Base-by-base conservation (phyloP, 2,888 invertebrate species). In the Apomyelois bistriatella region DNA sequence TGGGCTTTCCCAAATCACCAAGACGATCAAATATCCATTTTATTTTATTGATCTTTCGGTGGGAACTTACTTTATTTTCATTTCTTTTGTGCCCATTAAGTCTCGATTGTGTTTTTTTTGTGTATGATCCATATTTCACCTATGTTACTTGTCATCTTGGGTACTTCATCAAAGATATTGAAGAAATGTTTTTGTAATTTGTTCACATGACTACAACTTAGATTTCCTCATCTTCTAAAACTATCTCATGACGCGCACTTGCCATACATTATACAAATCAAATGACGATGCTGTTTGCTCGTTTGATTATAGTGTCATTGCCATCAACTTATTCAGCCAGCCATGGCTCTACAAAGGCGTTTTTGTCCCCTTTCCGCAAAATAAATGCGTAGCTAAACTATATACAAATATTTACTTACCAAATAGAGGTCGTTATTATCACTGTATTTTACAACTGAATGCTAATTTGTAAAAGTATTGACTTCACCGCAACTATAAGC, bases 271-370 rank as follows among this genome's bases (percentile, higher is more conserved):
- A 10, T 10, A 8, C 22, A 30, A 42, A 43, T 30, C 28, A 13
- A 43, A 43, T 12, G 43, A n/a, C n/a, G 22, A 10, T 43, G 8
- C 43, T 43, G 10, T 13, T 15, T 40, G 38, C 38, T 12, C 12
- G 12, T 58, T n/a, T n/a, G 48, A 58, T 51, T 55, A 38, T 43
- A 53, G 53, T 51, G 52, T 53, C 43, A 53, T 22, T 38, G 40
- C 38, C 22, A 40, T 15, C n/a, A 37, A 36, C 30, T 49, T 53
- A 52, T 52, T 52, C 53, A 53, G 5, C 28, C 28, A 28, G n/a
- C 43, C 13, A 8, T 43, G 13, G 12, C 2, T 28, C 43, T 13
- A 12, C 17, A 41, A n/a, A 43, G 28, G n/a, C 12, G 13, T 30
- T 30, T 22, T 28, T 30, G 13, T 30, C 9, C 30, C 13, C 13